Evolutionary conservation across 1,140 invertebrate species (phyloP), one percentile per base, ranked within the genome.

Genomic region (Drosophila grimshawi): DNA sequence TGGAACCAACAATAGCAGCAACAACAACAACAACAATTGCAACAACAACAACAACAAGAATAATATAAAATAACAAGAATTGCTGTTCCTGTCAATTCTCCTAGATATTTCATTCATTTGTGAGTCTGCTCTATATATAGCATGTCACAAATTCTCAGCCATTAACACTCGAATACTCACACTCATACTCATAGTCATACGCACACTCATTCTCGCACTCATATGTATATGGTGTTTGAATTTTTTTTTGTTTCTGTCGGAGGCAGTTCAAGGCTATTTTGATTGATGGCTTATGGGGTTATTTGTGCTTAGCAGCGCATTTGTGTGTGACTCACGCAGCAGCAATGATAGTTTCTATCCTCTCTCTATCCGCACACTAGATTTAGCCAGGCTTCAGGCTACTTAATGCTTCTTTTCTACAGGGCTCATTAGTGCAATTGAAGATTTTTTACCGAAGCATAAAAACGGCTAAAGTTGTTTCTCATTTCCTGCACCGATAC

Each of bases 221-320:
- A 27, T 29, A 55, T 8, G 19, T 19, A 19, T 19, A 1, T 37
- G 11, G n/a, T 29, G 41, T 29, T 39, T 8, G 27, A 29, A 56
- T 48, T 45, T 39, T 19, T 53, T 8, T 76, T 72, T 55, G 68
- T 30, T 39, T 7, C 81, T 86, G 82, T 77, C 83, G 88, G 27
- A 73, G 48, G 29, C 85, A 61, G 73, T 80, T 88, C 82, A 86
- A 86, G 83, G 82, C 72, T 83, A 82, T 59, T 83, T 86, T 86
- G 82, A 86, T 86, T 88, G 81, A 86, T 86, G 80, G 67, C 67
- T 55, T 69, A 67, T 67, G 39, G 63, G 63, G 39, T 52, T 69
- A 35, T 30, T 27, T 61, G 52, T 51, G 39, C 43, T 41, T 37
- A 46, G 27, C 52, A 46, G 56, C 35, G 52, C 52, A 59, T 61